These are phyloP conservation scores for Tuberolachnus salignus DNA, from an alignment of 2,888 invertebrate genomes.

Conservation along the genomic window DNA sequence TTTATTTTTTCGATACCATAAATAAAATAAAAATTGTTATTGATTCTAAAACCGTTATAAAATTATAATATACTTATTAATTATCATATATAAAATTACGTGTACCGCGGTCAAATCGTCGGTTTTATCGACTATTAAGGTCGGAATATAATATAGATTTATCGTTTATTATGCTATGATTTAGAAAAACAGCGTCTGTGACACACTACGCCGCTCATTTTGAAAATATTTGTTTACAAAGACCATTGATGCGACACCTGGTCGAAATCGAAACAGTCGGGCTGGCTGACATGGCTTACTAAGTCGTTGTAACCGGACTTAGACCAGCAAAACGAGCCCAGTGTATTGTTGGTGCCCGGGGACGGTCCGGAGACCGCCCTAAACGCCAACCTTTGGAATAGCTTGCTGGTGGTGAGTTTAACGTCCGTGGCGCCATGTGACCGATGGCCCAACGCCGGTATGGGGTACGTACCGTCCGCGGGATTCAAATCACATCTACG, in stretches of 20 bases:
- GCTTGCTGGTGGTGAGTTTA: slow-evolving; percentile 66
- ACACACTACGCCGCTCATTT: too few species aligned
- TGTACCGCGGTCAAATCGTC: too few species aligned
- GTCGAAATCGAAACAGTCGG: slow-evolving; percentile 75
- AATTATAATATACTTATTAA: too few species aligned
- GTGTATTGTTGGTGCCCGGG: slow-evolving; percentile 15
- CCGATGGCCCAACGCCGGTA: slow-evolving; percentile 72
- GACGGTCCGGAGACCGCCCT: slow-evolving; percentile 63
- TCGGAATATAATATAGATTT: too few species aligned
- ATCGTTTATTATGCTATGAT: too few species aligned
- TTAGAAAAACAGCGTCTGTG: too few species aligned
- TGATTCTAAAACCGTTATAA: too few species aligned
- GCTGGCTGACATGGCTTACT: slow-evolving; percentile 73
- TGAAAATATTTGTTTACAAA: slow-evolving; percentile 49
- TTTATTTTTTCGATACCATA: too few species aligned
- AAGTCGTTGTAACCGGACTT: slow-evolving; percentile 68
- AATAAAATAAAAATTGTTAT: too few species aligned
- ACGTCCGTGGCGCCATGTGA: slow-evolving; percentile 74
- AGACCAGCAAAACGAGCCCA: slow-evolving; percentile 76
- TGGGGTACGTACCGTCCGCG: slow-evolving; percentile 72
- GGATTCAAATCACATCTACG: slow-evolving; percentile 73
- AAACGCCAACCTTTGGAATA: slow-evolving; percentile 61
- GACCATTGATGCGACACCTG: slow-evolving; percentile 63
- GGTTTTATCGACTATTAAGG: too few species aligned
- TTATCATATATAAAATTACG: too few species aligned